phyloP scores from a whole-genome alignment of 1,140 invertebrate genomes.

The Oreohelix idahoensis region DNA sequence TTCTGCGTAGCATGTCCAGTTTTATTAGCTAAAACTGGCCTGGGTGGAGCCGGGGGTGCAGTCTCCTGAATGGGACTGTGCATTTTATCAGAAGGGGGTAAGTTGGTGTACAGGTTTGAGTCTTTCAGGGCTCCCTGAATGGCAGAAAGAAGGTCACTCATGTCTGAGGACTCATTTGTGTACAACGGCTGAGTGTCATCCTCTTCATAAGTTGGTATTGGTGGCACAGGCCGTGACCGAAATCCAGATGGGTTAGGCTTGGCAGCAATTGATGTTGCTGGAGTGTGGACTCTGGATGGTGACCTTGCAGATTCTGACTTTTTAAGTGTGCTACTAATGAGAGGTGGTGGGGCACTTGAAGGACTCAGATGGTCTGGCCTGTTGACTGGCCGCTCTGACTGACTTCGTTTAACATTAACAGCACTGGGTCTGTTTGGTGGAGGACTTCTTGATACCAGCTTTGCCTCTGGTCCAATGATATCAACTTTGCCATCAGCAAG shows the following conservation, averaged over 20 bases:
- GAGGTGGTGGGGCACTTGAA: background rate
- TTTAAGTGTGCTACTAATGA: background rate
- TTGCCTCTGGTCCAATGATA: conserved; percentile 34
- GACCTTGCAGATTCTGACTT: conserved; percentile 29
- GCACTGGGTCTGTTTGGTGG: background rate
- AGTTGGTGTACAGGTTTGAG: conserved; percentile 16
- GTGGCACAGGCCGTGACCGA: conserved; percentile 8
- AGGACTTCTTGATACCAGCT: background rate
- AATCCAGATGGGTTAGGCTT: conserved; percentile 23
- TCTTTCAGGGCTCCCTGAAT: conserved; percentile 24
- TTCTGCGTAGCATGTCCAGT: background rate
- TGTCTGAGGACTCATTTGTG: conserved; percentile 28
- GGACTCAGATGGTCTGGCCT: conserved; percentile 13
- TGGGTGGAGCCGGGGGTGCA: conserved; percentile 20
- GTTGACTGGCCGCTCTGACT: conserved; percentile 32
- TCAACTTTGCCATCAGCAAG: conserved; percentile 46
- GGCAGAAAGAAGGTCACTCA: conserved; percentile 25
- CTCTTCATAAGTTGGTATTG: conserved; percentile 21
- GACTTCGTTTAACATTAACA: conserved; percentile 36
- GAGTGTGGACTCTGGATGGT: background rate
- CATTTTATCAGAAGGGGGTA: background rate
- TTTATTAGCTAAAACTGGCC: background rate
- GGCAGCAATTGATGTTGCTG: background rate
- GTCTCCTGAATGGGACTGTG: conserved; percentile 27
- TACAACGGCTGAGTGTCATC: conserved; percentile 35